Percentiles rank a stretch among this genome's conserved stretches.
Conservation (phyloP, 2,797 vertebrate genomes). For the Siniperca undulata region DNA sequence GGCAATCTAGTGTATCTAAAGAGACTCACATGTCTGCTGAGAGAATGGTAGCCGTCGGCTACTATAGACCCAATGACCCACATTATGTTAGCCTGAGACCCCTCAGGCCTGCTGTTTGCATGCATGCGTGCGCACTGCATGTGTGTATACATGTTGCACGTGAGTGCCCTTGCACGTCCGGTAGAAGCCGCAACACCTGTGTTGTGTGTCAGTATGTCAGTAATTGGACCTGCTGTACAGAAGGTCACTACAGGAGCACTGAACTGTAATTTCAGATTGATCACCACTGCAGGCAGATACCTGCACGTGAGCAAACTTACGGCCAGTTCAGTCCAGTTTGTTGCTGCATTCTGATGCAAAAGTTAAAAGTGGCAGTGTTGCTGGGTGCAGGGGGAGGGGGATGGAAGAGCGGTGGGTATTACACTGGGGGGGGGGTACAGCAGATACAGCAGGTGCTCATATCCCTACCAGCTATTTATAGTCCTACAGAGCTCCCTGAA, state of each 20-base stretch:
- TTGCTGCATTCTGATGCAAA: constrained; percentile 47
- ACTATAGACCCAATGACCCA: constrained; percentile 50
- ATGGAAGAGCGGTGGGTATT: background rate
- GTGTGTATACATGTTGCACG: background rate
- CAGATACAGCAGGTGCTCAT: constrained; percentile 69
- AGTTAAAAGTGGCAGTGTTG: constrained; percentile 77
- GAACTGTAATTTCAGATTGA: background rate
- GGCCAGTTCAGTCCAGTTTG: constrained; percentile 30
- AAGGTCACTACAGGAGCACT: background rate
- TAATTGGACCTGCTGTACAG: background rate
- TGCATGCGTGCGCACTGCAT: background rate
- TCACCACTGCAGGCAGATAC: background rate
- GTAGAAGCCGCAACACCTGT: constrained; percentile 8
- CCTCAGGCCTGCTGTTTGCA: constrained; percentile 22
- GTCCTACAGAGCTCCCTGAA: constrained; percentile 27
- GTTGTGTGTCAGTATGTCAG: constrained; percentile 55
- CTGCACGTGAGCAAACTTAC: constrained; percentile 18
- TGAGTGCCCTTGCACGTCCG: background rate
- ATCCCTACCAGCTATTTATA: constrained; percentile 70
- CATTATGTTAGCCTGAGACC: constrained; percentile 30
- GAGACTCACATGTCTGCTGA: background rate
- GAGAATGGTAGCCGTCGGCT: background rate
- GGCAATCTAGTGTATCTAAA: background rate
- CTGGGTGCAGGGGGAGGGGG: constrained; percentile 23
- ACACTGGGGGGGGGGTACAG: background rate